Evolutionary conservation across 2,888 invertebrate genomes (phyloP).

Genomic region (Rhabditophanes sp.): DNA sequence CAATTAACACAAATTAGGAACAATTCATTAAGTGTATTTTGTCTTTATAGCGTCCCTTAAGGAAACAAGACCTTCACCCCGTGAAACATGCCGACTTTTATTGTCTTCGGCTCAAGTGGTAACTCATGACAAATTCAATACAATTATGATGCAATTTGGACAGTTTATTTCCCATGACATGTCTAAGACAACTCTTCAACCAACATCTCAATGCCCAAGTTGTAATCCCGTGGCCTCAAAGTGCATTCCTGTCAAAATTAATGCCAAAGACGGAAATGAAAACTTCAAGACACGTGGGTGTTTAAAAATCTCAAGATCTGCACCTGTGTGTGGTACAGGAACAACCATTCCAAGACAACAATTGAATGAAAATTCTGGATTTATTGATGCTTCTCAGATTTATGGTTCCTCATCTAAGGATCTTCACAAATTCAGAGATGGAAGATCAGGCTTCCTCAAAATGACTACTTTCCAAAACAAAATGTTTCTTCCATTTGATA

Average conservation of each 20-base stretch:
- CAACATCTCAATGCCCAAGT: slow-evolving; percentile 34
- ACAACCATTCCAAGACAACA: slow-evolving; percentile 84
- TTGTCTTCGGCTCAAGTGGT: slow-evolving; percentile 34
- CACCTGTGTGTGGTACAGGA: slow-evolving; percentile 89
- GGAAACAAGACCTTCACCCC: slow-evolving; percentile 18
- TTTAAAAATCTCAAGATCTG: slow-evolving; percentile 55
- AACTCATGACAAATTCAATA: slow-evolving; percentile 31
- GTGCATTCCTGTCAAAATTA: slow-evolving; percentile 39
- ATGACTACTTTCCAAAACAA: slow-evolving; percentile 34
- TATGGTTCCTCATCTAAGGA: slow-evolving; percentile 61
- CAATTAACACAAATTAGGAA: no score
- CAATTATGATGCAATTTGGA: slow-evolving; percentile 33
- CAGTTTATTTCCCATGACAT: slow-evolving; percentile 40
- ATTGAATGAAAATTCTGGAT: slow-evolving; percentile 56
- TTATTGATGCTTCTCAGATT: slow-evolving; percentile 78
- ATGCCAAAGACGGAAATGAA: slow-evolving; percentile 27
- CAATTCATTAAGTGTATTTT: no score
- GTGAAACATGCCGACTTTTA: slow-evolving; percentile 25
- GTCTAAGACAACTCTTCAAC: slow-evolving; percentile 40
- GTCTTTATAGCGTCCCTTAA: neutral
- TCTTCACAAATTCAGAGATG: slow-evolving; percentile 37
- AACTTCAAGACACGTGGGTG: slow-evolving; percentile 34
- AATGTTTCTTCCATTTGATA: slow-evolving; percentile 7
- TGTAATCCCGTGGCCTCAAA: slow-evolving; percentile 38
- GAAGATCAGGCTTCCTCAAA: slow-evolving; percentile 30